Percentiles rank a stretch among this genome's conserved stretches.
Evolutionary conservation across 2,797 vertebrate species (phyloP).

Genomic region (Pagetopsis macropterus): DNA sequence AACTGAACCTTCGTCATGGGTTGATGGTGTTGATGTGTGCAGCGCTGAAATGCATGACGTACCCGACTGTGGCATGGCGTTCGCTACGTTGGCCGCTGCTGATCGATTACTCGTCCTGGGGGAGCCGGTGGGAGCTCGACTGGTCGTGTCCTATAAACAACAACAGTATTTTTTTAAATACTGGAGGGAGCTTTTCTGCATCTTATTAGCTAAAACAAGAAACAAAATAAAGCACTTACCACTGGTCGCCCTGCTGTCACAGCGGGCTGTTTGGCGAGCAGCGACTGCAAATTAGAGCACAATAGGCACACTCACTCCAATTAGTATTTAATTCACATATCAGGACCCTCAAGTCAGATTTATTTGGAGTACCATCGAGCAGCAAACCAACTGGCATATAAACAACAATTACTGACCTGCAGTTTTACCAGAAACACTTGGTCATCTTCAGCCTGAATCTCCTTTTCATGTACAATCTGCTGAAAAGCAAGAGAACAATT

Average conservation of each 20-base stretch:
- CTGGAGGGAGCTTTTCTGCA: neutral
- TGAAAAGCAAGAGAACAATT: conserved; percentile 37
- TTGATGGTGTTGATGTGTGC: neutral
- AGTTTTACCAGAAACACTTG: conserved; percentile 98
- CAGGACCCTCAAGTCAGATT: conserved; percentile 34
- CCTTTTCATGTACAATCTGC: conserved; percentile 99
- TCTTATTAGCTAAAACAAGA: conserved; percentile 13
- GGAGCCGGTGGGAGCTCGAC: conserved; percentile 94
- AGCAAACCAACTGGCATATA: conserved; percentile 10
- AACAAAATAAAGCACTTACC: conserved; percentile 80
- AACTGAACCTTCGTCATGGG: neutral
- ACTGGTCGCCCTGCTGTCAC: conserved; percentile 93
- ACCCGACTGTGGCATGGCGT: conserved; percentile 95
- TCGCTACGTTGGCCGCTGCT: conserved; percentile 93
- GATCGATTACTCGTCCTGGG: conserved; percentile 96
- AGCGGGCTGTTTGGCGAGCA: conserved; percentile 95
- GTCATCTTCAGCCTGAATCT: conserved; percentile 98
- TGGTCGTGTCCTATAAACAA: conserved; percentile 88
- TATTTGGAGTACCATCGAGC: conserved; percentile 14
- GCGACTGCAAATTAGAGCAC: conserved; percentile 85
- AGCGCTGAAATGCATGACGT: conserved; percentile 33
- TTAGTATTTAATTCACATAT: conserved; percentile 48
- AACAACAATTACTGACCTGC: conserved; percentile 84
- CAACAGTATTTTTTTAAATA: conserved; percentile 35
- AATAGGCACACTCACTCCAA: conserved; percentile 46